Evolutionary conservation across 1,140 invertebrate species (phyloP).

Genomic region (Phymorhynchus buccinoides): DNA sequence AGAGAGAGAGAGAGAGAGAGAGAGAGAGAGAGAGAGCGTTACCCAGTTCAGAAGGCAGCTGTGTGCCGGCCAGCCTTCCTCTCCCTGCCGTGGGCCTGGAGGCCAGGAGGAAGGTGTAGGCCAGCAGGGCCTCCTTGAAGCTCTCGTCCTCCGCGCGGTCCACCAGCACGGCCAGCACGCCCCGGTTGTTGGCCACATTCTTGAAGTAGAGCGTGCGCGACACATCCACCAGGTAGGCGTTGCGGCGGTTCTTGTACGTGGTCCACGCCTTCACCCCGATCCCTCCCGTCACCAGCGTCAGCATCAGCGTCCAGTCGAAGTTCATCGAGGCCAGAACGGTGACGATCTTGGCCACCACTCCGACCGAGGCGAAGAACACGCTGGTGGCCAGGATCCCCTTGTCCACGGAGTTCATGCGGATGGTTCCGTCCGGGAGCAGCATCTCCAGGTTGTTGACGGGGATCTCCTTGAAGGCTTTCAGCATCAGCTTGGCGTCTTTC

Average conservation of each 20-base stretch:
- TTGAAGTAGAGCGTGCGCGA: slow-evolving; percentile 69
- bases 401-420: slow-evolving; percentile 63
- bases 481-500: slow-evolving; percentile 67
- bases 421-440: slow-evolving; percentile 68
- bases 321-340: slow-evolving; percentile 55
- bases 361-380: slow-evolving; percentile 50
- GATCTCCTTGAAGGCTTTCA: slow-evolving; percentile 72
- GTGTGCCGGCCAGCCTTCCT: slow-evolving; percentile 5
- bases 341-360: slow-evolving; percentile 61
- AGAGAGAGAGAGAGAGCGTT: not conserved
- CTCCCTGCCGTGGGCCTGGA: slow-evolving; percentile 50
- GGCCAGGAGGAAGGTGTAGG: slow-evolving; percentile 67
- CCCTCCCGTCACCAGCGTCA: slow-evolving; percentile 50
- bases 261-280: slow-evolving; percentile 51
- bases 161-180: slow-evolving; percentile 67
- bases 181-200: slow-evolving; percentile 70
- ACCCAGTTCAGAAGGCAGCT: not conserved
- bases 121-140: slow-evolving; percentile 68
- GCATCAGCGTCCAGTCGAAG: slow-evolving; percentile 54
- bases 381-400: slow-evolving; percentile 58
- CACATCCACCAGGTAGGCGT: slow-evolving; percentile 65
- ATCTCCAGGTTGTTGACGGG: slow-evolving; percentile 67
- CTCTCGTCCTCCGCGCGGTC: slow-evolving; percentile 71
- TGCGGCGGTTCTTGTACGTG: slow-evolving; percentile 62
- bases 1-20: not conserved